Percentiles rank a stretch among this genome's conserved stretches.
These are phyloP conservation scores for Nymphalis io DNA, from an alignment of 1,140 invertebrate genomes.

Conservation along the genomic window DNA sequence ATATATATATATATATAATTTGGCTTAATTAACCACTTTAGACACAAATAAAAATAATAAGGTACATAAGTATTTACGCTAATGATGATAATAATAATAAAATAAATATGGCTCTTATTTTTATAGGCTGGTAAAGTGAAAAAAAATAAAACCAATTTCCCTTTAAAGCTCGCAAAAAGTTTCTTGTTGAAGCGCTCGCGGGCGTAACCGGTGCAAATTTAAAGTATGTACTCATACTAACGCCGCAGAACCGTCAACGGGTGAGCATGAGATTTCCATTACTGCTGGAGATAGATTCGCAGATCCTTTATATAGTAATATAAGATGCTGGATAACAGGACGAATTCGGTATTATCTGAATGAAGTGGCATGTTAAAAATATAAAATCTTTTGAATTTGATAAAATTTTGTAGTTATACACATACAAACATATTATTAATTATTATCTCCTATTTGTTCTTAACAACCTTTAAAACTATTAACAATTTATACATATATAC, in stretches of 20 bases:
- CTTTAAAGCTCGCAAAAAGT: conserved; percentile 57
- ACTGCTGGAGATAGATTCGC: conserved; percentile 39
- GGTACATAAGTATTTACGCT: conserved; percentile 12
- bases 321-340: conserved; percentile 10
- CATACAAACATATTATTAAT: no score
- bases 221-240: conserved; percentile 47
- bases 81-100: conserved; percentile 3
- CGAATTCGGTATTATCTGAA: not conserved
- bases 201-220: conserved; percentile 64
- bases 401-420: not conserved
- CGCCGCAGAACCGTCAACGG: conserved; percentile 58
- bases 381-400: conserved; percentile 30
- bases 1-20: no score
- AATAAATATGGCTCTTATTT: conserved; percentile 11
- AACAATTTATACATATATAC: no score
- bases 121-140: conserved; percentile 12
- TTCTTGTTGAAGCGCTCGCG: conserved; percentile 52
- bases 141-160: conserved; percentile 50
- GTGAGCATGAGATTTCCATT: conserved; percentile 72
- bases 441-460: no score
- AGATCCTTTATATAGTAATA: not conserved
- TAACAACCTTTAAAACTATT: no score
- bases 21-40: no score
- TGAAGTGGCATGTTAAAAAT: conserved; percentile 8
- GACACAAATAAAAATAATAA: not conserved